Evolutionary conservation across 1,140 invertebrate genomes (phyloP), one percentile per base, ranked within the genome.

Genomic region (Pseudobourletiella spinata): DNA sequence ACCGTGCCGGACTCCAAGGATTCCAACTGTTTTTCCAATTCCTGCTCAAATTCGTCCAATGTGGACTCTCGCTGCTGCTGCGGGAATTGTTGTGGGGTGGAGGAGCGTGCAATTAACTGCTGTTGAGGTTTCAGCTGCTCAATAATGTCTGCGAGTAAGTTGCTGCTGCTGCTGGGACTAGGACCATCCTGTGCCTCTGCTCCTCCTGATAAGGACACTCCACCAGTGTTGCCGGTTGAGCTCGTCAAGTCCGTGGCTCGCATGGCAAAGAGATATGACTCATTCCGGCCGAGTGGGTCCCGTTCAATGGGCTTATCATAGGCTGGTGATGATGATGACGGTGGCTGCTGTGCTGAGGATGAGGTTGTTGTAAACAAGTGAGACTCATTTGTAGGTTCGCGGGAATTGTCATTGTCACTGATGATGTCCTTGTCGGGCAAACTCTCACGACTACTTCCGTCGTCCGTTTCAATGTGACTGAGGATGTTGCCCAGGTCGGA

Each of bases 241-340:
- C n/a, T n/a, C n/a, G n/a, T n/a, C n/a, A n/a, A n/a, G n/a, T n/a
- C n/a, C n/a, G n/a, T n/a, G n/a, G n/a, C n/a, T n/a, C 39, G 46
- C 32, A 51, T 60, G 14, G 29, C 54, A 52, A 44, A 60, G 3
- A 60, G 25, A 46, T 51, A 60, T 30, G 58, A 60, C 35, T 60
- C 26, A 52, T 60, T 60, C 25, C 22, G 24, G 42, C 46, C 20
- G 14, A 52, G 46, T 30, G 25, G 18, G 44, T 57, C 3, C 42
- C 15, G 15, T 43, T 16, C 3, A 42, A 24, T 25, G 18, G n/a
- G 8, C n/a, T 39, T 39, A 8, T 39, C 32, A 39, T 39, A 39
- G n/a, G 32, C 32, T 8, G 8, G 8, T 39, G 32, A 39, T 11
- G 32, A n/a, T 11, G 32, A 39, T 39, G 32, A 11, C 8, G 32